Evolutionary conservation across 2,888 invertebrate genomes (phyloP), one percentile per base, ranked within the genome.

Genomic region (Amphipoea lucens): DNA sequence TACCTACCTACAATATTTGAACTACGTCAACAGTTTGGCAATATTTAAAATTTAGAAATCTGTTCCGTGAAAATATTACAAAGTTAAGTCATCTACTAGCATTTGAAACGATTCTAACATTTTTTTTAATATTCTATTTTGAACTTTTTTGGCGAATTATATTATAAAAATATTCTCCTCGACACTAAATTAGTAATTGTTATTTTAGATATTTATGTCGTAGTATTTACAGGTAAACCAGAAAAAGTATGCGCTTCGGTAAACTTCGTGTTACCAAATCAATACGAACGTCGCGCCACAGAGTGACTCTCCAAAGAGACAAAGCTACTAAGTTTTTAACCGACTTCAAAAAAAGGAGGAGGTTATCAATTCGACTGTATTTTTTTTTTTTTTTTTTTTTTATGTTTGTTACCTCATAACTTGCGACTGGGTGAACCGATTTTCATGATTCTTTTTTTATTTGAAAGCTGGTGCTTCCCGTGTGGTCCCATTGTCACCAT

Each of bases 121-220:
- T 77, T 81, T 81, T 80, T 81, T 78, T 65, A 51, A 20, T 42
- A 69, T 72, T 80, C 68, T 88, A 76, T 62, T 87, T 87, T 88
- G 81, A 88, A 87, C 87, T 78, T 81, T 86, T 84, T 86, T 87
- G 78, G 70, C 79, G 75, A 83, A 79, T 84, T 80, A 76, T 77
- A 51, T 80, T 76, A 78, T 7, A 74, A 84, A 88, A 84, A 84
- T 76, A 81, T 54, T 45, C n/a, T 78, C 48, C n/a, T 42, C 29
- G 2, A 67, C 29, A 29, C 9, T 78, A 45, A 29, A 66, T 20
- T 36, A 60, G 11, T 48, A 36, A 23, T 6, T 29, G 7, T 54
- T 29, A 42, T 82, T 67, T 65, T 57, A 42, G 17, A 45, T 9
- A 40, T n/a, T n/a, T n/a, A 45, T 2, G 9, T n/a, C 36, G 23